phyloP scores from a whole-genome alignment of 2,888 invertebrate genomes.

The Volucella inflata region DNA sequence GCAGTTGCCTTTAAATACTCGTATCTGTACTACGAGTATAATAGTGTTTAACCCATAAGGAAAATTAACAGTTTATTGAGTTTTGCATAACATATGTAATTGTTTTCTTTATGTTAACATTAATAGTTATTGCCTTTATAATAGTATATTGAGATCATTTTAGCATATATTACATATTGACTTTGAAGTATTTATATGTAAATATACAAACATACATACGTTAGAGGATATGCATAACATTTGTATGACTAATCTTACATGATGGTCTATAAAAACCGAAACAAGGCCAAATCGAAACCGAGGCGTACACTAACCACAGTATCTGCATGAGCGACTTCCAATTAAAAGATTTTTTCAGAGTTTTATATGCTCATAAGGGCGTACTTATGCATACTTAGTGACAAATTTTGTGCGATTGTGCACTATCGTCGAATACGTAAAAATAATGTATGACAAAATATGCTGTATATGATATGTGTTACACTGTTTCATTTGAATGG shows the following conservation, averaged over 20 bases:
- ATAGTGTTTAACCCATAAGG: too few relatives aligned
- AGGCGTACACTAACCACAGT: conserved; percentile 32
- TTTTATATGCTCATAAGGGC: conserved; percentile 28
- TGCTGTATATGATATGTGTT: conserved; percentile 47
- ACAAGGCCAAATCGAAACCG: conserved; percentile 62
- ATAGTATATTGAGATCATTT: too few relatives aligned
- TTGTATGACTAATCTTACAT: conserved; percentile 22
- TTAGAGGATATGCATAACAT: too few relatives aligned
- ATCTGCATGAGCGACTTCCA: conserved; percentile 51
- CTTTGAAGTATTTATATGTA: too few relatives aligned
- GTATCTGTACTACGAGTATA: too few relatives aligned
- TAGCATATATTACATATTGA: too few relatives aligned
- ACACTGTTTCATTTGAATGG: conserved; percentile 24
- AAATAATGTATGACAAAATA: conserved; percentile 42
- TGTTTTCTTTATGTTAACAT: too few relatives aligned
- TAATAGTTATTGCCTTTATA: too few relatives aligned
- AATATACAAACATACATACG: too few relatives aligned
- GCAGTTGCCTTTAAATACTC: too few relatives aligned
- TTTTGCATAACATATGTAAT: too few relatives aligned
- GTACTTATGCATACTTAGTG: conserved; percentile 31
- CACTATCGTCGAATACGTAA: conserved; percentile 24
- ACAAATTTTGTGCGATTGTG: conserved; percentile 58
- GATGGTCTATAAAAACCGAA: conserved; percentile 25
- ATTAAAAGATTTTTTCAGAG: conserved; percentile 47
- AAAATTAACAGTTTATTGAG: too few relatives aligned